These are phyloP conservation scores for Caloenas nicobarica DNA, from an alignment of 2,113 vertebrate species.

Conservation along the genomic window DNA sequence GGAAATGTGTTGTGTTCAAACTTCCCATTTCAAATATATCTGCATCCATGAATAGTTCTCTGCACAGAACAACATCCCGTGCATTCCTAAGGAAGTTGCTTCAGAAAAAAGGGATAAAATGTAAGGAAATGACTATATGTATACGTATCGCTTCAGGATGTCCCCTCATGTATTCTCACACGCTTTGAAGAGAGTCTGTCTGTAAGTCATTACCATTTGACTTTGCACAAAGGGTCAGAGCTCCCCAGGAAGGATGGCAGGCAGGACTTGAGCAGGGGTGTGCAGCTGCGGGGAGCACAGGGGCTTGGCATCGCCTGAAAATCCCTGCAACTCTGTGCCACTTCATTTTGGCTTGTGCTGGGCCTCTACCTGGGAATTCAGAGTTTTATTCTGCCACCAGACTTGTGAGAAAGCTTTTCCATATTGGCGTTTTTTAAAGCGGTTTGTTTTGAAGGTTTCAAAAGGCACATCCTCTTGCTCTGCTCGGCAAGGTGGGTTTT, in stretches of 20 bases:
- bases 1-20: neutral
- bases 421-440: fast-evolving
- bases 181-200: neutral
- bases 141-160: neutral
- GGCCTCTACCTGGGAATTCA: neutral
- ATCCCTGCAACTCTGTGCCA: neutral
- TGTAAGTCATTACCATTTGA: neutral
- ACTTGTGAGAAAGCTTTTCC: neutral
- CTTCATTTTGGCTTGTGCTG: neutral
- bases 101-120: neutral
- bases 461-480: neutral
- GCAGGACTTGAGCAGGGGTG: fast-evolving
- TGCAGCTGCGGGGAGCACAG: neutral
- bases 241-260: neutral
- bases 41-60: neutral
- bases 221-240: neutral
- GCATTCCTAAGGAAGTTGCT: constrained; percentile 3
- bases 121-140: neutral
- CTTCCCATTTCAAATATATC: constrained; percentile 25
- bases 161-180: neutral
- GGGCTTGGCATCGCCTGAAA: neutral
- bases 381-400: neutral
- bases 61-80: constrained; percentile 35
- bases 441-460: neutral
- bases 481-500: neutral